Evolutionary conservation across 2,797 vertebrate species (phyloP).

Genomic region (Eremophila alpestris): DNA sequence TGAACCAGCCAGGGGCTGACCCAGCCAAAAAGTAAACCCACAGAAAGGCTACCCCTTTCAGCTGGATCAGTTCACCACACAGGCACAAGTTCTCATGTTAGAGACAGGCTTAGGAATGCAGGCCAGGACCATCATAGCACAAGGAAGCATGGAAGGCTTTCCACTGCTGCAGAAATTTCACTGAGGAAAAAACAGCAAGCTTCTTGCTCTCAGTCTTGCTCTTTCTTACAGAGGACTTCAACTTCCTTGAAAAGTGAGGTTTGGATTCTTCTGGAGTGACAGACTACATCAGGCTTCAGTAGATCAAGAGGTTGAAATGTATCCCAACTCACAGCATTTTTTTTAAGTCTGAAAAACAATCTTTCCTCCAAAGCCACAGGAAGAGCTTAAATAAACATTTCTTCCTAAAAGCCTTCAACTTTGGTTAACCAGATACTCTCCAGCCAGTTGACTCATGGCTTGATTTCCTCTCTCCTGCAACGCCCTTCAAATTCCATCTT

Average conservation of each 20-base stretch:
- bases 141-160: background rate
- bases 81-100: background rate
- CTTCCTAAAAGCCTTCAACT: slow-evolving; percentile 56
- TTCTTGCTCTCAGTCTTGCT: background rate
- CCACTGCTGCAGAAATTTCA: background rate
- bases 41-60: background rate
- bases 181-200: background rate
- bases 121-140: background rate
- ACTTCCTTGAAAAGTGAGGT: background rate
- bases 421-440: slow-evolving; percentile 61
- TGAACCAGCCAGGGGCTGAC: background rate
- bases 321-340: background rate
- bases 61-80: background rate
- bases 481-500: background rate
- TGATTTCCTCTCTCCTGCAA: slow-evolving; percentile 34
- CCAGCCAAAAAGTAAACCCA: background rate
- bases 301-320: slow-evolving; percentile 22
- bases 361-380: slow-evolving; percentile 41
- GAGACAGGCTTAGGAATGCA: background rate
- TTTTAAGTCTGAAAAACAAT: slow-evolving; percentile 20
- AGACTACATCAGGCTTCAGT: background rate
- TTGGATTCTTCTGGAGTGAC: background rate
- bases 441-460: slow-evolving; percentile 39
- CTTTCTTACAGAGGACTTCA: background rate
- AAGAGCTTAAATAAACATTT: slow-evolving; percentile 65